These are phyloP conservation scores for Bovichtus diacanthus DNA, from an alignment of 2,797 vertebrate species.

Conservation along the genomic window DNA sequence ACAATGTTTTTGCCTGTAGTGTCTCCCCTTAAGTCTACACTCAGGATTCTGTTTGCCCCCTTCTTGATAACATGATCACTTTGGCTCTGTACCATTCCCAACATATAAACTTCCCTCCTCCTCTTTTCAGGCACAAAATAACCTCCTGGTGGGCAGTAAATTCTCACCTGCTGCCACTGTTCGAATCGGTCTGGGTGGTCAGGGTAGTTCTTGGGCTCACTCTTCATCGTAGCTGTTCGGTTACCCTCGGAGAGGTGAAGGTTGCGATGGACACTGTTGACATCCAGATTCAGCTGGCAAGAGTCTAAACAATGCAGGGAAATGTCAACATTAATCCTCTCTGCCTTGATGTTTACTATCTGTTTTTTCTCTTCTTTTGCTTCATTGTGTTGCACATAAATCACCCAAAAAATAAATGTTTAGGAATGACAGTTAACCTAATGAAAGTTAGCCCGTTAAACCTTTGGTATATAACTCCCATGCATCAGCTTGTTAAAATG, in stretches of 20 bases:
- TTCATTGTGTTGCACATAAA: background rate
- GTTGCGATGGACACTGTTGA: constrained; percentile 79
- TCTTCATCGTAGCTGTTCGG: constrained; percentile 80
- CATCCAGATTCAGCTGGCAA: constrained; percentile 78
- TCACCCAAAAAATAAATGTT: background rate
- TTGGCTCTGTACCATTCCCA: background rate
- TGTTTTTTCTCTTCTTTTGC: background rate
- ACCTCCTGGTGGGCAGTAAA: background rate
- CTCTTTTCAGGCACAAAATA: background rate
- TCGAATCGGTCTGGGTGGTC: constrained; percentile 83
- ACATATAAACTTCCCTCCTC: background rate
- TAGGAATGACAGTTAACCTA: constrained; percentile 4
- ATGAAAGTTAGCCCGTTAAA: background rate
- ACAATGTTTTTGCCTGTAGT: too few relatives aligned
- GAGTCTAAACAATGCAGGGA: constrained; percentile 67
- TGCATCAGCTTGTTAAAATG: constrained; percentile 4
- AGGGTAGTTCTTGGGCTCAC: constrained; percentile 78
- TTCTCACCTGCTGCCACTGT: constrained; percentile 85
- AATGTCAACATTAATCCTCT: background rate
- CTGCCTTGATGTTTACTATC: background rate
- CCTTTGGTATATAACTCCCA: background rate
- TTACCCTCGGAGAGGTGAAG: constrained; percentile 85
- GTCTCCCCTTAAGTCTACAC: too few relatives aligned
- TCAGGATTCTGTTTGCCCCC: background rate
- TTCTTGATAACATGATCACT: background rate